Conservation (phyloP, 2,888 invertebrate species). For the Rhagophthalmus giganteus region DNA sequence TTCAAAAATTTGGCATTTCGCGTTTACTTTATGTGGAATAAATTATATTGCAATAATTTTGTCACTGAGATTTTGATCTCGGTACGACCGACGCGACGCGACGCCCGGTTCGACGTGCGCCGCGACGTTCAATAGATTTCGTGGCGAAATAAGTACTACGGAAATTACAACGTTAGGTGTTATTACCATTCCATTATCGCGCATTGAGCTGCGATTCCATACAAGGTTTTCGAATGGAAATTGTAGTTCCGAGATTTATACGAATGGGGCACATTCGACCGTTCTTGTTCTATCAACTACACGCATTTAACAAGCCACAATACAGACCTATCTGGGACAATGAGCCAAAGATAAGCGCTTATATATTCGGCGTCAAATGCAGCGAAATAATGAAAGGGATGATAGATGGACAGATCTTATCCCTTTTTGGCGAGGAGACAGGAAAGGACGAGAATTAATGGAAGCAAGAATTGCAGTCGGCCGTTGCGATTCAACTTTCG, state of each 20-base stretch:
- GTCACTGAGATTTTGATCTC: slow-evolving; percentile 8
- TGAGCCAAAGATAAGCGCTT: slow-evolving; percentile 31
- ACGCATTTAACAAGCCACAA: slow-evolving; percentile 21
- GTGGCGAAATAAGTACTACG: slow-evolving; percentile 10
- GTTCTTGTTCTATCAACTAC: slow-evolving; percentile 19
- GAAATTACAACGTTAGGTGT: slow-evolving; percentile 13
- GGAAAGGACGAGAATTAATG: slow-evolving; percentile 32
- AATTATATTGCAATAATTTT: slow-evolving; percentile 16
- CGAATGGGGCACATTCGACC: slow-evolving; percentile 5
- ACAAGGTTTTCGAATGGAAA: slow-evolving; percentile 9
- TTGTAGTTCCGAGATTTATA: slow-evolving; percentile 5
- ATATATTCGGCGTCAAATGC: slow-evolving; percentile 35
- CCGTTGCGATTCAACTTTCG: slow-evolving; percentile 21
- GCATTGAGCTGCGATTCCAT: slow-evolving; percentile 8
- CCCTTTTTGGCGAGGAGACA: slow-evolving; percentile 30
- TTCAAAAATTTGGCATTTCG: neutral
- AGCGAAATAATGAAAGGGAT: slow-evolving; percentile 36
- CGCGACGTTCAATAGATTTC: slow-evolving; percentile 18
- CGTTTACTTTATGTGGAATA: slow-evolving; percentile 1
- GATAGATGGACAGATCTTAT: slow-evolving; percentile 36
- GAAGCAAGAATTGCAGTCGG: slow-evolving; percentile 27
- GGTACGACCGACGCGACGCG: neutral
- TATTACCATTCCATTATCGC: slow-evolving; percentile 12
- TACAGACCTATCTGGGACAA: slow-evolving; percentile 22
- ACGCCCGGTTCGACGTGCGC: no score